Base-by-base conservation (phyloP, 2,888 invertebrate genomes). In the Scelioninae gen. 1 region DNA sequence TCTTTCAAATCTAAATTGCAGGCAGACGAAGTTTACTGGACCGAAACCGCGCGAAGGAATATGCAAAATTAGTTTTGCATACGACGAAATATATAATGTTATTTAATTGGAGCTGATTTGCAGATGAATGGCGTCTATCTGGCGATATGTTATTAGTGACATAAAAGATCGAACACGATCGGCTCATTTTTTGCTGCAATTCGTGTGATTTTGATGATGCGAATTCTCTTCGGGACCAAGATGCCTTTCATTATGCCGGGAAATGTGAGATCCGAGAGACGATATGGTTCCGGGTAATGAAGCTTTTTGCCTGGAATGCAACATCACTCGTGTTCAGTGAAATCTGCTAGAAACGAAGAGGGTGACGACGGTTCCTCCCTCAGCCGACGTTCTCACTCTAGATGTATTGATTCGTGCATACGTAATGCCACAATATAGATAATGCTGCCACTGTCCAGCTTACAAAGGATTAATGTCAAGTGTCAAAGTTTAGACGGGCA, bases 341-440 rank as follows among this genome's bases (percentile, higher is more conserved):
- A 92, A 92, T 92, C 91, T 89, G 78, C 87, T 89, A 90, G 91
- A 91, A 90, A 89, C 85, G 86, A 88, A 91, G 87, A 91, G 91
- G 91, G 90, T 90, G 90, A 89, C 89, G 88, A 87, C 87, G 86
- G 84, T 87, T 86, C 86, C 86, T 85, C 72, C 85, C 84, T 72
- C 63, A 78, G 66, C 43, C 63, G 29, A 58, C 34, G 38, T 82
- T 82, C 78, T 74, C 76, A 15, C 71, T 71, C 49, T 29, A 75
- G 75, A 74, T 31, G 51, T 79, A 79, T 83, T 72, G 83, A 79
- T 83, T 83, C 79, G 79, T 76, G 83, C 79, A 91, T 91, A 91
- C 86, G 86, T 91, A 91, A 91, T 90, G 87, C 88, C 83, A 60
- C 82, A 82, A 76, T 78, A 81, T 72, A 74, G 83, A 71, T 87